phyloP scores from a whole-genome alignment of 2,113 vertebrate genomes.

The Athene noctua region DNA sequence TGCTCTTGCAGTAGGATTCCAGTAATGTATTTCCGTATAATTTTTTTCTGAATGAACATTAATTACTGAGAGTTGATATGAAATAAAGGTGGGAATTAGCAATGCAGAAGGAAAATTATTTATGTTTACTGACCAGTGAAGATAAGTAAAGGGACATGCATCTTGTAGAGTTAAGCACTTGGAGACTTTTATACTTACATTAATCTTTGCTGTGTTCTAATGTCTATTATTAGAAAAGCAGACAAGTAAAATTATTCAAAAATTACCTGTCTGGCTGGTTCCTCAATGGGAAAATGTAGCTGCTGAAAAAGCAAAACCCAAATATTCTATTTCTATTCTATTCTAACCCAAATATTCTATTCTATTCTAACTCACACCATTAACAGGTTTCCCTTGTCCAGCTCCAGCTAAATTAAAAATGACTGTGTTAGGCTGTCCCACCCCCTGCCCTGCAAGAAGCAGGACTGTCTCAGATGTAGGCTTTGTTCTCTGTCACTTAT shows the following conservation, averaged over 20 bases:
- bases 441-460: rapidly evolving
- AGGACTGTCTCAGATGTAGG: rapidly evolving
- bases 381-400: background rate
- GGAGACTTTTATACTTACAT: background rate
- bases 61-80: background rate
- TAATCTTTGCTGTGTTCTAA: background rate
- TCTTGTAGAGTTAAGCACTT: background rate
- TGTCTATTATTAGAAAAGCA: background rate
- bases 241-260: background rate
- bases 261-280: background rate
- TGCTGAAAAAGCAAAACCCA: background rate
- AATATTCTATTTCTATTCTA: rapidly evolving
- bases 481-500: background rate
- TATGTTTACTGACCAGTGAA: background rate
- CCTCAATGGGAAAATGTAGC: background rate
- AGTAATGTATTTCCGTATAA: background rate
- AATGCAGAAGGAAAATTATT: background rate
- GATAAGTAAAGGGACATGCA: background rate
- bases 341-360: background rate
- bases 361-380: rapidly evolving
- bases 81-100: background rate
- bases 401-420: background rate
- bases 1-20: background rate
- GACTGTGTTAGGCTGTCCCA: rapidly evolving
- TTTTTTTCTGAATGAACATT: background rate